Evolutionary conservation across 2,113 vertebrate genomes (phyloP).

Genomic region (Gulo gulo): DNA sequence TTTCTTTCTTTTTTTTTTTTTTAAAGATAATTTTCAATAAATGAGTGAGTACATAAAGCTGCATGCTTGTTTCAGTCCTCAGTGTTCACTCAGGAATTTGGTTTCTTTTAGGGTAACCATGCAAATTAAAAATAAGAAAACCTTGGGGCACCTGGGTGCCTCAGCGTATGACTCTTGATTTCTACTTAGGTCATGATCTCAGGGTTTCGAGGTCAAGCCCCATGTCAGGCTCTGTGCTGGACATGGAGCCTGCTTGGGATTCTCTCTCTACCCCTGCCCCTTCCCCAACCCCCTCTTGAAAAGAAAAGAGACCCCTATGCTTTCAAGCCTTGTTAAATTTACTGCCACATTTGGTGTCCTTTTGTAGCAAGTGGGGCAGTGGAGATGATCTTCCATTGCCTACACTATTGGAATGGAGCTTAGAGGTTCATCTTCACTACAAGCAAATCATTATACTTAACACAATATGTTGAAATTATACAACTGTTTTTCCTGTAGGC

Average conservation of each 20-base stretch:
- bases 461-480: neutral
- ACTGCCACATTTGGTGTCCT: neutral
- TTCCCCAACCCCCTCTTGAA: neutral
- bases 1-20: too few species aligned
- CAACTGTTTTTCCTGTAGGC: neutral
- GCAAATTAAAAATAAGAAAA: neutral
- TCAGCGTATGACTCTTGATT: neutral
- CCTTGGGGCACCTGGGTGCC: neutral
- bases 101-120: neutral
- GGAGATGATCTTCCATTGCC: neutral
- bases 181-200: neutral
- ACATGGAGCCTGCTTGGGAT: neutral
- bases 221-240: neutral
- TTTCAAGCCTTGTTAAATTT: neutral
- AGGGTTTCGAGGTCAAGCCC: neutral
- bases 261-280: neutral
- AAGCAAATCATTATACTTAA: neutral
- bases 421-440: neutral
- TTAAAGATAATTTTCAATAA: neutral
- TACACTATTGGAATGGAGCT: neutral
- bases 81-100: neutral
- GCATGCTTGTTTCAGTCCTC: neutral
- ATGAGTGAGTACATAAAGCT: neutral
- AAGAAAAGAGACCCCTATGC: neutral
- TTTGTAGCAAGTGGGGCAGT: neutral